Conservation (phyloP, 2,797 vertebrate genomes). For the Psittacula echo region DNA sequence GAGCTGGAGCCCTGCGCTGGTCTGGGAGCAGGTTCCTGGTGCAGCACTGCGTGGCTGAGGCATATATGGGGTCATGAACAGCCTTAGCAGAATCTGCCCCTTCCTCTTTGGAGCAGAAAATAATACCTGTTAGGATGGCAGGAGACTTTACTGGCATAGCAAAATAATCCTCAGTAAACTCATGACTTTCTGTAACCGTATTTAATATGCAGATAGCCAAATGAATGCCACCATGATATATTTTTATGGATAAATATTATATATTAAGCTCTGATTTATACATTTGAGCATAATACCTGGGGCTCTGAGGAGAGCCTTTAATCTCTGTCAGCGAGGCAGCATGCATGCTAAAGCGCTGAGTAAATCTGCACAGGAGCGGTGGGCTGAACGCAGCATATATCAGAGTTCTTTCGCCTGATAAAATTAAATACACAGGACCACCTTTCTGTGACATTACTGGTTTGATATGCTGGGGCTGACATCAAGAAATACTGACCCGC, state of each 20-base stretch:
- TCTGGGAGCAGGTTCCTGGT: not conserved
- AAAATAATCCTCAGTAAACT: constrained; percentile 50
- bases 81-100: not conserved
- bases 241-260: constrained; percentile 68
- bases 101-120: constrained; percentile 11
- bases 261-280: constrained; percentile 69
- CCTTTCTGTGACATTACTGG: constrained; percentile 19
- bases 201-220: constrained; percentile 66
- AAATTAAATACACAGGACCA: constrained; percentile 44
- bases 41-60: accelerated
- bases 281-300: constrained; percentile 60
- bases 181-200: not conserved
- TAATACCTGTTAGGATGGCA: not conserved
- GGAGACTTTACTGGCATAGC: not conserved
- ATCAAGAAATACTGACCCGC: not conserved
- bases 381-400: constrained; percentile 27
- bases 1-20: not conserved
- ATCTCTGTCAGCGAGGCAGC: constrained; percentile 59
- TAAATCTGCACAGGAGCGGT: constrained; percentile 49
- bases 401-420: constrained; percentile 16
- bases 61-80: accelerated
- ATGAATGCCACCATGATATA: constrained; percentile 51
- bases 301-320: constrained; percentile 68
- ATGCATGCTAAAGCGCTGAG: constrained; percentile 47
- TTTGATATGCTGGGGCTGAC: not conserved